These are phyloP conservation scores for Cheilosia vernalis DNA, from an alignment of 2,888 invertebrate genomes.

Conservation along the genomic window DNA sequence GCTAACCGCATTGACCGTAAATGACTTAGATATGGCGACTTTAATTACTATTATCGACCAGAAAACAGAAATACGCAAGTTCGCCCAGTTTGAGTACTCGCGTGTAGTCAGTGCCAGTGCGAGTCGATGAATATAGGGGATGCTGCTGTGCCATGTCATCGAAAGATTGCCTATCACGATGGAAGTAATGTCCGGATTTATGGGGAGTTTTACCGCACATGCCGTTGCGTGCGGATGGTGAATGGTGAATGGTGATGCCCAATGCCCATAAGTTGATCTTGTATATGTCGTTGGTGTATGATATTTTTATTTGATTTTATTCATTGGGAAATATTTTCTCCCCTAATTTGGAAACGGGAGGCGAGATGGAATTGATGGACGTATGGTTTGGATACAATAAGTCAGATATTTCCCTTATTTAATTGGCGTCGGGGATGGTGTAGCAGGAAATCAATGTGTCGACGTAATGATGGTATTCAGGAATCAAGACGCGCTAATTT, in stretches of 20 bases:
- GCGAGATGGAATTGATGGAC: constrained; percentile 16
- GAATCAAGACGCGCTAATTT: constrained; percentile 32
- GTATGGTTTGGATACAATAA: constrained; percentile 46
- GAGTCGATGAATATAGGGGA: constrained; percentile 22
- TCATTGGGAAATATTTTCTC: constrained; percentile 49
- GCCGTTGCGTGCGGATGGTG: constrained; percentile 19
- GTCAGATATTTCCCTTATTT: constrained; percentile 10
- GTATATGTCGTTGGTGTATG: constrained; percentile 55
- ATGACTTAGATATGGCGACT: constrained; percentile 50
- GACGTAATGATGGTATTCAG: constrained; percentile 44
- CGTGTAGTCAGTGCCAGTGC: no score
- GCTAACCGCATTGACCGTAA: constrained; percentile 62
- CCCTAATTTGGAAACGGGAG: constrained; percentile 8
- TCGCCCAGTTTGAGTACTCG: neutral
- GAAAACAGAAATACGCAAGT: neutral
- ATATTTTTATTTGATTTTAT: constrained; percentile 67
- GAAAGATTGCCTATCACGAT: constrained; percentile 61
- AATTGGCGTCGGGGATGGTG: constrained; percentile 12
- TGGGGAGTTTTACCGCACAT: constrained; percentile 30
- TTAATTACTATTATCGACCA: constrained; percentile 46
- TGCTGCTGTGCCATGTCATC: constrained; percentile 26
- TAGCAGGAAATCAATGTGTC: constrained; percentile 6
- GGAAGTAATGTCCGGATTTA: constrained; percentile 67
- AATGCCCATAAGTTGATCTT: constrained; percentile 49
- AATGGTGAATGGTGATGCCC: no score